phyloP scores from a whole-genome alignment of 2,888 invertebrate species.

The Lepidochrysops patricia region DNA sequence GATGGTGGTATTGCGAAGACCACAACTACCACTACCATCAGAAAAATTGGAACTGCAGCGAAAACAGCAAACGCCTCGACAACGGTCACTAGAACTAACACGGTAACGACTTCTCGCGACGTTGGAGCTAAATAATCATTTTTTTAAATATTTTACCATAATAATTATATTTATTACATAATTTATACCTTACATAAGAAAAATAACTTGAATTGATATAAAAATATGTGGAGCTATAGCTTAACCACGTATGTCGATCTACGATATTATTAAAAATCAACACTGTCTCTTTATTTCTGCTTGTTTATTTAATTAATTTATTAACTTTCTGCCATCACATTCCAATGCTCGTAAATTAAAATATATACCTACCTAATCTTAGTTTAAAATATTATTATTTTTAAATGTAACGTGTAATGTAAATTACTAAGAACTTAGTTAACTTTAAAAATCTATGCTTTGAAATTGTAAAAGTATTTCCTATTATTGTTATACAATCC shows the following conservation, averaged over 20 bases:
- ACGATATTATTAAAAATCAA: neutral
- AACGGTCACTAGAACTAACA: slow-evolving; percentile 49
- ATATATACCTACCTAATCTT: neutral
- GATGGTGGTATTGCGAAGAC: slow-evolving; percentile 58
- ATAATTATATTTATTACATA: neutral
- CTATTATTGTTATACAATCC: neutral
- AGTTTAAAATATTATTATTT: neutral
- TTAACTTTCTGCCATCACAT: neutral
- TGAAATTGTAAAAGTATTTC: neutral
- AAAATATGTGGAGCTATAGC: neutral
- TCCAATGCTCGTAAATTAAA: neutral
- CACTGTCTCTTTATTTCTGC: neutral
- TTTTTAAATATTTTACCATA: neutral
- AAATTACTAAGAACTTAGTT: no score
- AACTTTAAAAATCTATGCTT: neutral
- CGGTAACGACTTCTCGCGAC: slow-evolving; percentile 57
- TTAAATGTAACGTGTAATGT: no score
- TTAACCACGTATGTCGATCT: neutral
- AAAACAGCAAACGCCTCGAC: slow-evolving; percentile 52
- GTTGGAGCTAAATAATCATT: slow-evolving; percentile 52
- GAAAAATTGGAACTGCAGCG: slow-evolving; percentile 54
- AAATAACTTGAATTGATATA: neutral
- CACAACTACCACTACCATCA: slow-evolving; percentile 58
- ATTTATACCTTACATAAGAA: neutral
- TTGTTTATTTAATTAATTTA: neutral